These are phyloP conservation scores for Cuculus canorus DNA, from an alignment of 2,797 vertebrate species.

Conservation along the genomic window DNA sequence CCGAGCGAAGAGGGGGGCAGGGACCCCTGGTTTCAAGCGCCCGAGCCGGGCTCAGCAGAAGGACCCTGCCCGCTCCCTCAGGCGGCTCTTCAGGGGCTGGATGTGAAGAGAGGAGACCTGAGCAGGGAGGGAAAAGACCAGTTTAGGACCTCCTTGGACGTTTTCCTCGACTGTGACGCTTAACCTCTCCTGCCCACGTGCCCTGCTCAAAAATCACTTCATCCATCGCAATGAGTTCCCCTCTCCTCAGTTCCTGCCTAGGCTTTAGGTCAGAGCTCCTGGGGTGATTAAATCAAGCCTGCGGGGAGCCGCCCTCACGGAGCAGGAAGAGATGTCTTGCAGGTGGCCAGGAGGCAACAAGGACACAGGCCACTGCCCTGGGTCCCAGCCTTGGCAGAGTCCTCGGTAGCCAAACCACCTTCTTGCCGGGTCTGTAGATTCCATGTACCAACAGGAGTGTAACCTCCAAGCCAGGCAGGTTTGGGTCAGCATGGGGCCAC, in stretches of 20 bases:
- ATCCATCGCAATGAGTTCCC: background rate
- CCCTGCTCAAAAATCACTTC: background rate
- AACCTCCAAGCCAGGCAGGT: background rate
- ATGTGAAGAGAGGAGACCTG: background rate
- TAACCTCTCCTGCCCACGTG: fast-evolving
- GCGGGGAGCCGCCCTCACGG: background rate
- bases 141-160: background rate
- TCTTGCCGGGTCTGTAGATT: constrained; percentile 77
- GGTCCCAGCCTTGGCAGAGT: constrained; percentile 24
- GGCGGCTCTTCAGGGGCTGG: too few species aligned
- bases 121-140: background rate
- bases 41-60: too few species aligned
- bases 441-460: background rate
- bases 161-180: background rate
- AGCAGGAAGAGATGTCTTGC: background rate
- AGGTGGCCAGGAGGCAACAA: background rate
- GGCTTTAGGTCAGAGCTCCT: background rate
- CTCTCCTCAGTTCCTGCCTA: background rate
- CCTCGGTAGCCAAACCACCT: background rate
- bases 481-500: background rate
- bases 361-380: fast-evolving
- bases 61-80: too few species aligned
- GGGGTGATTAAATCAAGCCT: background rate
- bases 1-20: too few species aligned
- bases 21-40: too few species aligned